These are phyloP conservation scores for Hemibagrus guttatus DNA, from an alignment of 2,797 vertebrate genomes.

Conservation along the genomic window DNA sequence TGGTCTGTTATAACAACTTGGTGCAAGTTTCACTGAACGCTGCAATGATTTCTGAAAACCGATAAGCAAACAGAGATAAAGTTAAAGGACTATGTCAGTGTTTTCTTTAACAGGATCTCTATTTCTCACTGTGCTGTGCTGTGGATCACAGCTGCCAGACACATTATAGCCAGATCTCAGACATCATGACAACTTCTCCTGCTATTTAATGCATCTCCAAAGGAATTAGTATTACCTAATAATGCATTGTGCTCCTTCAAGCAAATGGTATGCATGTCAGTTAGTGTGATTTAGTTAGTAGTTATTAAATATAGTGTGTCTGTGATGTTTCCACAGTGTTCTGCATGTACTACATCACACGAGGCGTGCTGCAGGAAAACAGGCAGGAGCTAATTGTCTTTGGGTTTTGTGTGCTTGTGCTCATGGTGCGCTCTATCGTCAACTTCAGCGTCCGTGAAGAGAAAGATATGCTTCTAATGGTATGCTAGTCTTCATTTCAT, in stretches of 20 bases:
- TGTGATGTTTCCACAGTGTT: constrained; percentile 72
- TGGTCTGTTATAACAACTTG: background rate
- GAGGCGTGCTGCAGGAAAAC: constrained; percentile 86
- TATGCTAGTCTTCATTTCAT: constrained; percentile 50
- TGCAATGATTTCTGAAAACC: background rate
- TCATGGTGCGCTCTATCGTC: constrained; percentile 80
- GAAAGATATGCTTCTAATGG: constrained; percentile 72
- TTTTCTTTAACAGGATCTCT: background rate
- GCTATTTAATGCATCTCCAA: too few relatives aligned
- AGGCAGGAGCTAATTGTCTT: constrained; percentile 82
- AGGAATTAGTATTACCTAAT: background rate
- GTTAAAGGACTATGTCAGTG: background rate
- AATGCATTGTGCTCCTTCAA: background rate
- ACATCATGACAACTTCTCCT: background rate
- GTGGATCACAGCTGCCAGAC: background rate
- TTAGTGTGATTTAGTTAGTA: too few relatives aligned
- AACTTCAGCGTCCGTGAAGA: constrained; percentile 76
- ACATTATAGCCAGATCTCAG: background rate
- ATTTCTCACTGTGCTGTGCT: too few relatives aligned
- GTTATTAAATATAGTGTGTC: background rate
- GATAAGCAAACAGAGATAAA: background rate
- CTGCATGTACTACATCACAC: constrained; percentile 82
- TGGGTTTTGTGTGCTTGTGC: constrained; percentile 72
- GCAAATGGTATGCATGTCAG: background rate
- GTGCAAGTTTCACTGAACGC: background rate